Conservation (phyloP, 2,888 invertebrate species). For the Clitarchus hookeri region DNA sequence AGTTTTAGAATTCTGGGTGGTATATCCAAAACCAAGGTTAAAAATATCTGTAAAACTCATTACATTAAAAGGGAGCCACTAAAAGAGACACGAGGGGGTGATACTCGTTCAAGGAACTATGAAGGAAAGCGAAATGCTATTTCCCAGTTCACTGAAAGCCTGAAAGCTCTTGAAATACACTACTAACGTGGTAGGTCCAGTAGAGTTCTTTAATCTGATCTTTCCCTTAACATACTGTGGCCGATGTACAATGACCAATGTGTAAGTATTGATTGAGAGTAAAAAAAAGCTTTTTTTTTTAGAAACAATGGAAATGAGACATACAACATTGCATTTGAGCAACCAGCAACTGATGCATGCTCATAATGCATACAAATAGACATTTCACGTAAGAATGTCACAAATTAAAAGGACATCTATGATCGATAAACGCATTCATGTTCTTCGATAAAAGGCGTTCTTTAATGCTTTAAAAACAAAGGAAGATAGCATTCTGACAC, state of each 20-base stretch:
- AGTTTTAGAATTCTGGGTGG: background rate
- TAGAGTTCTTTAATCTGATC: too few relatives aligned
- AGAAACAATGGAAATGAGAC: background rate
- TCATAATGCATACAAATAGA: too few relatives aligned
- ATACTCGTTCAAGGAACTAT: background rate
- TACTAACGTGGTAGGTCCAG: background rate
- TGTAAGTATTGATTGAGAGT: too few relatives aligned
- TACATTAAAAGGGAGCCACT: conserved; percentile 9
- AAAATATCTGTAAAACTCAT: background rate
- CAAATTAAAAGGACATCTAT: background rate
- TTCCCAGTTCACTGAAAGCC: conserved; percentile 11
- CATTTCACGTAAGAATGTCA: background rate
- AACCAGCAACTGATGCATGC: conserved; percentile 4
- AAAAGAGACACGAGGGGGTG: background rate
- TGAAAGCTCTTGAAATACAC: background rate
- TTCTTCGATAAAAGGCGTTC: background rate
- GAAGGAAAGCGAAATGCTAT: conserved; percentile 19
- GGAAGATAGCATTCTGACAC: too few relatives aligned
- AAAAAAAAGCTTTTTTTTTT: background rate
- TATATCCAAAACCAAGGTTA: background rate
- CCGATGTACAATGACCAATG: too few relatives aligned
- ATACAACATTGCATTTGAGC: background rate
- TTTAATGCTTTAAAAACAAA: too few relatives aligned
- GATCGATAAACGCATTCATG: background rate
- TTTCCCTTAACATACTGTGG: too few relatives aligned